Base-by-base conservation (phyloP, 53 echinoderm and acorn worm genomes). In the Echinarachnius parma region DNA sequence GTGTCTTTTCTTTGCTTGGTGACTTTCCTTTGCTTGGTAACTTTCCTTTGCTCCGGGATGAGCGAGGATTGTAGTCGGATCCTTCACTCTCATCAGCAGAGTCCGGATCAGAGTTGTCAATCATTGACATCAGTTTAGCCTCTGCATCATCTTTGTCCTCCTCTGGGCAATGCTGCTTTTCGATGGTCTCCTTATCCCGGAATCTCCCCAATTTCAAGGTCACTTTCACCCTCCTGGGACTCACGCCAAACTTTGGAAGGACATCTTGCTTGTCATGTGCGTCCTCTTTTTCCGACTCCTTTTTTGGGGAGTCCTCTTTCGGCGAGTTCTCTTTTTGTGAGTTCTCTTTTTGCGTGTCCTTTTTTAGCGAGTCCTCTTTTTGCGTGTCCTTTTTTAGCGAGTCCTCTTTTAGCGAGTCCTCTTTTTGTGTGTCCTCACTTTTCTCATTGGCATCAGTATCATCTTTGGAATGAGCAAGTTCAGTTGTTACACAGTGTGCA, bases 81-180 rank as follows among this genome's bases (percentile, higher is more conserved):
- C 57, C 74, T 2, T 55, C 74, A 28, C 69, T 69, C 20, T 72
- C 74, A 4, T 72, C 44, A 72, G 32, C 28, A 5, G 57, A 54
- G 4, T 55, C 39, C 25, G n/a, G 20, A 54, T 34, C 56, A 24
- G 72, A 72, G 22, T 33, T 52, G 27, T 34, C 23, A 1, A 72
- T 42, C 57, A 72, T 35, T 16, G 56, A 34, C 74, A 72, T 72
- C 55, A 72, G 30, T 42, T 42, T 55, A 9, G 55, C 74, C 19
- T 44, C 42, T n/a, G 23, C 29, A 26, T 72, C 74, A 27, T 56
- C 74, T 9, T 19, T 66, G 48, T 16, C 48, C 27, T 1, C 31
- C 34, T 31, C 60, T 19, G 0, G 16, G 32, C 31, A n/a, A 32
- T 31, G 60, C 60, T 7, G 2, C 62, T 23, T 62, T 35, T 46